Evolutionary conservation across 35 echinoderm and acorn worm species (phyloP), one percentile per base, ranked within the genome.

Genomic region (Diadema setosum): DNA sequence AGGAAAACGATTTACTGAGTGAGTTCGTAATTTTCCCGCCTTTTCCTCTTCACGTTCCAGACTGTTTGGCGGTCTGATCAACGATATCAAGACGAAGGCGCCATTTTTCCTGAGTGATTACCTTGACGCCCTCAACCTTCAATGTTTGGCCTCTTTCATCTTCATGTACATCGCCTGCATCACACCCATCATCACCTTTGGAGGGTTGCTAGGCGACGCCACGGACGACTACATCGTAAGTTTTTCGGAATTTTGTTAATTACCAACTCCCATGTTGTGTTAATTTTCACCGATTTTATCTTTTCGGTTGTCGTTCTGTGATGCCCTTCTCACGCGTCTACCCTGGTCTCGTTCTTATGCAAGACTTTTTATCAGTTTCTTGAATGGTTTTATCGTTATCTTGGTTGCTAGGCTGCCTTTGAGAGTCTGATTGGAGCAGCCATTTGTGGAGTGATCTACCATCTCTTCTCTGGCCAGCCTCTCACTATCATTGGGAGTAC

Each of bases 81-180:
- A 97, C 2, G 94, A 97, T 29, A 58, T 93, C 29, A 97, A 90
- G 78, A 97, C 81, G 14, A 97, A 97, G 50, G 3, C 88, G 27
- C 90, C 90, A 0, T 90, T 84, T 59, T 97, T 90, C 43, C 48
- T 46, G 11, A 93, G 90, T 83, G 94, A 97, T 63, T 97, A 84
- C n/a, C 90, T 67, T 20, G 86, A 97, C 24, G 90, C 86, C 2
- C 65, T 97, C 21, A 97, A 83, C 59, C 82, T 97, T n/a, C 94
- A 97, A 61, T 92, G 90, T 56, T 1, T 97, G 11, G 90, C 94
- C 14, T 92, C 94, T 2, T 89, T 97, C 59, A 85, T 97, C 52
- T 97, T 97, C 37, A 97, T 97, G 94, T 97, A 97, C 82, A 97
- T 97, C 60, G 94, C 94, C 30, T 97, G 94, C 80, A 89, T 97